Evolutionary conservation across 1,140 invertebrate genomes (phyloP).

Genomic region (Alviniconcha marisindica): DNA sequence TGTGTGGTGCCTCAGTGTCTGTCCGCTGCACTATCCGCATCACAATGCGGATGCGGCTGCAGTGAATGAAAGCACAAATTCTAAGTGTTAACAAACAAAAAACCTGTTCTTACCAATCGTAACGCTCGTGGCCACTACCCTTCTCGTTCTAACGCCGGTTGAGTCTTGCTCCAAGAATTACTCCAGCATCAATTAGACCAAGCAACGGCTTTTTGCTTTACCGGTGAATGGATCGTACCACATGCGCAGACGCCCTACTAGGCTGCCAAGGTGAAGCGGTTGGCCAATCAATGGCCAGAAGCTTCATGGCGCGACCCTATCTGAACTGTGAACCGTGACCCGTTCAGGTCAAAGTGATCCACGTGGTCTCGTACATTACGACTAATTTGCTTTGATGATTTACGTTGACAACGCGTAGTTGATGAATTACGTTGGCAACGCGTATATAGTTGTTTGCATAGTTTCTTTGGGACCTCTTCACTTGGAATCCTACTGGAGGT

Average conservation of each 20-base stretch:
- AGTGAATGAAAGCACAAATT: too few relatives aligned
- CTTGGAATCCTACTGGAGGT: too few relatives aligned
- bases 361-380: background rate
- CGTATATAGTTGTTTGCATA: background rate
- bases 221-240: conserved; percentile 26
- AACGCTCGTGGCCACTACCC: too few relatives aligned
- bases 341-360: background rate
- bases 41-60: too few relatives aligned
- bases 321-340: background rate
- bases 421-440: background rate
- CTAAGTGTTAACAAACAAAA: background rate
- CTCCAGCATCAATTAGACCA: background rate
- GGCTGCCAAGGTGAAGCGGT: background rate
- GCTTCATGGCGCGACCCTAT: conserved; percentile 28
- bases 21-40: too few relatives aligned
- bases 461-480: too few relatives aligned
- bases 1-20: too few relatives aligned
- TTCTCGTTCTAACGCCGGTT: too few relatives aligned
- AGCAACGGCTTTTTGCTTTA: conserved; percentile 9
- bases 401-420: background rate
- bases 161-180: background rate
- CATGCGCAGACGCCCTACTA: conserved; percentile 34
- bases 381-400: background rate
- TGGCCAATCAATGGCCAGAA: background rate
- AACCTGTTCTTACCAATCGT: too few relatives aligned